Conservation (phyloP, 2,113 vertebrate genomes). For the Campylomormyrus numenius region DNA sequence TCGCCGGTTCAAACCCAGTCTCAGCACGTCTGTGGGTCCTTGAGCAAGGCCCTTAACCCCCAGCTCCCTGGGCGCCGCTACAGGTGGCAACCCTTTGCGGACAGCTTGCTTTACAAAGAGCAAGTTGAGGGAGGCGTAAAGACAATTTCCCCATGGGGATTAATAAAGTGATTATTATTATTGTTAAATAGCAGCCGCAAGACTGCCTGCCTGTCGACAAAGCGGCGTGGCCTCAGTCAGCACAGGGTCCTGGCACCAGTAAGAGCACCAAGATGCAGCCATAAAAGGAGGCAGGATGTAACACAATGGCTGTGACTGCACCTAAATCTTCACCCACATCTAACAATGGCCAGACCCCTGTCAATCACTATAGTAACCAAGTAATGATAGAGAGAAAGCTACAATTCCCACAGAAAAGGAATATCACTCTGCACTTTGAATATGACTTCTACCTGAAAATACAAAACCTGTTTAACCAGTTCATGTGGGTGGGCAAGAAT, state of each 20-base stretch:
- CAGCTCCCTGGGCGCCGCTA: no score
- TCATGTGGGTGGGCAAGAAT: neutral
- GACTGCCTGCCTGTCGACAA: neutral
- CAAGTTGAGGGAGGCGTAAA: no score
- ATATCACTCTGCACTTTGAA: neutral
- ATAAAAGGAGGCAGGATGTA: neutral
- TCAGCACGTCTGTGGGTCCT: no score
- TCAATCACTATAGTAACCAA: neutral
- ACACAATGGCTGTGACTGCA: neutral
- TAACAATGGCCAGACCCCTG: neutral
- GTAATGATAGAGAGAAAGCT: neutral
- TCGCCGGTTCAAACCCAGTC: no score
- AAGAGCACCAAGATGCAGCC: neutral
- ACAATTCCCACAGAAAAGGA: neutral
- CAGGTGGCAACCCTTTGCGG: no score
- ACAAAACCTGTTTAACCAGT: neutral
- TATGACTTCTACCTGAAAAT: neutral
- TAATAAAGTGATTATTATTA: no score
- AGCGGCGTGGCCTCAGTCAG: neutral
- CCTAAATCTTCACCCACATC: neutral
- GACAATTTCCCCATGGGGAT: no score
- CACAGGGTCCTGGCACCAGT: neutral
- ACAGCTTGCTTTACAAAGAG: no score
- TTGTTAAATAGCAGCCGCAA: neutral
- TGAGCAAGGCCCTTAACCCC: no score